Percentiles rank a stretch among this genome's conserved stretches.
Conservation (phyloP, 2,888 invertebrate species). For the Rhaphigaster nebulosa region DNA sequence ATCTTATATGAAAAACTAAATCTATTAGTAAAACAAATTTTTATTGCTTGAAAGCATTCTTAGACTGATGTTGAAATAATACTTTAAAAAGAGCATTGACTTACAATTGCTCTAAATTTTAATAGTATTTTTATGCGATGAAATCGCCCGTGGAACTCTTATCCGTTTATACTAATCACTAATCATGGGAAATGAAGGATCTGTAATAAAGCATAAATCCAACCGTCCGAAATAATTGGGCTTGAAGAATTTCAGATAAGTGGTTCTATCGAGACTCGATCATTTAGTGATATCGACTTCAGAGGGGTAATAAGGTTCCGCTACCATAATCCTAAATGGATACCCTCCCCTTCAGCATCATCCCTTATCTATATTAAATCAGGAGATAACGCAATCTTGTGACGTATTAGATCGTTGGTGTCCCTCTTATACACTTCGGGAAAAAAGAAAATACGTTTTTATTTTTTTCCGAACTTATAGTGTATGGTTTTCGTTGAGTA, state of each 20-base stretch:
- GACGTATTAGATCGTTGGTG: conserved; percentile 3
- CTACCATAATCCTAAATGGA: conserved; percentile 27
- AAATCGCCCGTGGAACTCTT: neutral
- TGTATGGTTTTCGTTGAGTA: neutral
- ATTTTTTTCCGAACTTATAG: neutral
- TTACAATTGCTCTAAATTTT: no score
- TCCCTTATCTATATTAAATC: conserved; percentile 37
- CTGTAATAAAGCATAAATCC: neutral
- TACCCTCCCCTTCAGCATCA: neutral
- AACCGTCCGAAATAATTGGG: conserved; percentile 14
- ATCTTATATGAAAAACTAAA: no score
- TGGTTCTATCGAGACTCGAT: conserved; percentile 21
- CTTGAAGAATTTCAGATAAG: conserved; percentile 40
- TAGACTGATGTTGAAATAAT: no score
- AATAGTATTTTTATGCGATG: no score
- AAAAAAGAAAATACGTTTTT: neutral
- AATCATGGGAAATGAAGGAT: neutral
- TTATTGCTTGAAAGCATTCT: no score
- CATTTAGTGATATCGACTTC: conserved; percentile 7
- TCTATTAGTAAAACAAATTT: no score
- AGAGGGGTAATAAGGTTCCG: neutral
- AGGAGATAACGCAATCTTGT: neutral
- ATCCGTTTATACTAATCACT: neutral
- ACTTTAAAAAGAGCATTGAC: no score
- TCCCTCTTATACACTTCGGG: neutral